phyloP scores from a whole-genome alignment of 2,797 vertebrate species.

The Enteromius afrohamiltoni region DNA sequence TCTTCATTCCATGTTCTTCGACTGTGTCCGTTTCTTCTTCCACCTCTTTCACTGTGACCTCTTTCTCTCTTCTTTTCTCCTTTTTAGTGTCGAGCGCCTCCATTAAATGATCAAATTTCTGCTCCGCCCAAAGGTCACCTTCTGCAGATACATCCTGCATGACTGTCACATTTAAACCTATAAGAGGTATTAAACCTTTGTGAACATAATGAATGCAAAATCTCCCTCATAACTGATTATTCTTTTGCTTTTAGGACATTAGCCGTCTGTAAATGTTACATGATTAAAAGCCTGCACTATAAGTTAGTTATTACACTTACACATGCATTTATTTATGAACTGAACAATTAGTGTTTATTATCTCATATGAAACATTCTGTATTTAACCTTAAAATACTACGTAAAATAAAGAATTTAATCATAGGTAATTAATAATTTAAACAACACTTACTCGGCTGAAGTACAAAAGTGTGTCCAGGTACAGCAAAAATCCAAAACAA shows the following conservation, averaged over 20 bases:
- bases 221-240: not conserved
- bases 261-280: not conserved
- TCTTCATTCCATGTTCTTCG: not conserved
- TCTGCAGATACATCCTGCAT: constrained; percentile 41
- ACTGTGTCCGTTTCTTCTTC: constrained; percentile 61
- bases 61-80: constrained; percentile 33
- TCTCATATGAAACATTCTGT: not conserved
- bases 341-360: not conserved
- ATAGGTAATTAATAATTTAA: not conserved
- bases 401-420: not conserved
- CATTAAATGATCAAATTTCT: constrained; percentile 30
- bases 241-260: not conserved
- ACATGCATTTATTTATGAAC: not conserved
- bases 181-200: constrained; percentile 22
- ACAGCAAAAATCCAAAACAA: constrained; percentile 62
- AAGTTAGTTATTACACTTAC: not conserved
- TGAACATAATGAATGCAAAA: not conserved
- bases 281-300: not conserved
- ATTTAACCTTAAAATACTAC: not conserved
- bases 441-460: constrained; percentile 70
- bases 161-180: constrained; percentile 54
- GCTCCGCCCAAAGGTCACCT: constrained; percentile 24
- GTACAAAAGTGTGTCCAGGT: constrained; percentile 58
- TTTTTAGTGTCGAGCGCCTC: constrained; percentile 38
- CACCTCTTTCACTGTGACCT: not conserved